Base-by-base conservation (phyloP, 2,113 vertebrate species). In the Cacatua alba region DNA sequence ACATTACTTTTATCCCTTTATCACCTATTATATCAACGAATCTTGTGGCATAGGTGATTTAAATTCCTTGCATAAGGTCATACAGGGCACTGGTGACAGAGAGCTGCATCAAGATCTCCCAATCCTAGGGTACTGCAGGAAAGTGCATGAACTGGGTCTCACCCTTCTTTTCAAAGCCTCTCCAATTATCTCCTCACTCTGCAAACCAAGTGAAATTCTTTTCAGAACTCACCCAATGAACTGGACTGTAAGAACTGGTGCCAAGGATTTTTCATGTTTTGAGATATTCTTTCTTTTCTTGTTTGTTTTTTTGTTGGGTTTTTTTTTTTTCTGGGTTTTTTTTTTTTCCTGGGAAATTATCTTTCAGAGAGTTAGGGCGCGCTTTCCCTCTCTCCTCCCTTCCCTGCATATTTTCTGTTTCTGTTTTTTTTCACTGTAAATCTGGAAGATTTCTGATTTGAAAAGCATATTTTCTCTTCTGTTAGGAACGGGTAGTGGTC, bases 401-500 rank as follows among this genome's bases (percentile, higher is more conserved):
- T 82, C 65, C 24, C 48, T 2, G 23, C 74, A 41, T 92, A 91
- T 86, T 95, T 92, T 94, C 65, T 84, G 55, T 72, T 96, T 96
- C 83, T 95, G 94, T 10, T 86, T 95, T 91, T 93, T 94, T 96
- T 84, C 83, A 79, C 60, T 41, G 48, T 25, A 72, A 89, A 92
- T 87, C 83, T 89, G 70, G 91, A 89, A 82, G 86, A 85, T 87
- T 91, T 95, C 81, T 92, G 81, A 94, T 92, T 87, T 94, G 86
- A 89, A 89, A 96, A 92, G 77, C 57, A 17, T 82, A 79, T 96
- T 94, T 93, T 91, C 57, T 85, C 16, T 71, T 72, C 87, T 90
- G n/a, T 63, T 91, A 80, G 59, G 68, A 95, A 86, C 2, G 35
- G 62, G 52, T 62, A 82, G 67, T 4, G 3, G 57, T 85, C 89